These are phyloP conservation scores for Pemphredon lugubris DNA, from an alignment of 2,888 invertebrate species.

Conservation along the genomic window DNA sequence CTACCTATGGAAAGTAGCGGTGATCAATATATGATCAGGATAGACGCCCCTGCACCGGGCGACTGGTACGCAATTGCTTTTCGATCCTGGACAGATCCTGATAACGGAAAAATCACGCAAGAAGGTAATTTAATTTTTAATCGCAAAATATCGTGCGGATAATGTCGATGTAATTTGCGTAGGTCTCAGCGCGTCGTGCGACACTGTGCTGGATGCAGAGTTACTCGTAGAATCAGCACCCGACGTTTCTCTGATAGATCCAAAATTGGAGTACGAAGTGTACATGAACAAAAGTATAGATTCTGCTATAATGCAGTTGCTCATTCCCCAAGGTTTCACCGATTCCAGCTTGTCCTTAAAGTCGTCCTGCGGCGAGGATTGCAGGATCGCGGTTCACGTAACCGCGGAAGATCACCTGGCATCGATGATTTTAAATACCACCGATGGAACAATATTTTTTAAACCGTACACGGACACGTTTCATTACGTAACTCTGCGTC, in stretches of 20 bases:
- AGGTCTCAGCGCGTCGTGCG: slow-evolving; percentile 87
- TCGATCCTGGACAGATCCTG: slow-evolving; percentile 89
- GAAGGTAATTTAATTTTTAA: slow-evolving; percentile 87
- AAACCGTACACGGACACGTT: slow-evolving; percentile 68
- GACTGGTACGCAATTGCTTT: slow-evolving; percentile 92
- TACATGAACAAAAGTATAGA: slow-evolving; percentile 62
- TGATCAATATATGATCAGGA: slow-evolving; percentile 83
- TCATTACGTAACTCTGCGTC: slow-evolving; percentile 71
- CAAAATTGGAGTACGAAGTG: slow-evolving; percentile 46
- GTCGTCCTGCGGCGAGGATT: slow-evolving; percentile 73
- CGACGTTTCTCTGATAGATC: slow-evolving; percentile 65
- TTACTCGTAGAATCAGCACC: slow-evolving; percentile 83
- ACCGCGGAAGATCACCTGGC: slow-evolving; percentile 66
- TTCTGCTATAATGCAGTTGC: slow-evolving; percentile 71
- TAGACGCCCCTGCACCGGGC: slow-evolving; percentile 87
- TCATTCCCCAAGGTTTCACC: slow-evolving; percentile 65
- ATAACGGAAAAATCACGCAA: slow-evolving; percentile 87
- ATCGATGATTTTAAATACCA: slow-evolving; percentile 62
- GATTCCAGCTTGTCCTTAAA: slow-evolving; percentile 59
- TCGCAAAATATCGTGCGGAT: no score
- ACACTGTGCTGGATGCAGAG: slow-evolving; percentile 86
- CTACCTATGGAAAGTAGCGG: slow-evolving; percentile 85
- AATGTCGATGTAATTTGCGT: no score
- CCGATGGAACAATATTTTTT: slow-evolving; percentile 64
- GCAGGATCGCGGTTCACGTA: slow-evolving; percentile 69